Percentiles rank a stretch among this genome's conserved stretches.
phyloP scores from a whole-genome alignment of 2,797 vertebrate species.

The Dipus sagitta region DNA sequence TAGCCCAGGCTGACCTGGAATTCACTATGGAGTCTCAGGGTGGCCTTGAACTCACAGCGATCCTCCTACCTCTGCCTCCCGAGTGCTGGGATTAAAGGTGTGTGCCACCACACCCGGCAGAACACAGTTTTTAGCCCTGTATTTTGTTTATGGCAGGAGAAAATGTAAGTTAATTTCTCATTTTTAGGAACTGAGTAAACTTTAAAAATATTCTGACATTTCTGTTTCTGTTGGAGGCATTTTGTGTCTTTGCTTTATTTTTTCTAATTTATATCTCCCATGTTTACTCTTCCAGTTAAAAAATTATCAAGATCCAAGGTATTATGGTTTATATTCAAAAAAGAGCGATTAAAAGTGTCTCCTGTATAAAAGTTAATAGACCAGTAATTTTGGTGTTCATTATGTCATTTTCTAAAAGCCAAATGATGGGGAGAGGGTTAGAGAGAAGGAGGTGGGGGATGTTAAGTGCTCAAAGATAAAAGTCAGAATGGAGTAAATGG shows the following conservation, averaged over 20 bases:
- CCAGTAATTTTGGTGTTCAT: slow-evolving; percentile 41
- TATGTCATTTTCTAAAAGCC: slow-evolving; percentile 45
- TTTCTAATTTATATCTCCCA: slow-evolving; percentile 50
- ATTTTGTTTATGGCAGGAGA: background rate
- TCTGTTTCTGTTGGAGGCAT: slow-evolving; percentile 38
- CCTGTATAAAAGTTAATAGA: slow-evolving; percentile 41
- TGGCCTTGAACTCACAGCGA: no score
- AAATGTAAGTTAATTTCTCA: slow-evolving; percentile 42
- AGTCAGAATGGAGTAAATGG: background rate
- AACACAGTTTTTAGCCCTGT: background rate
- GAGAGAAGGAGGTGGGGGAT: background rate
- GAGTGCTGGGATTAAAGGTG: no score
- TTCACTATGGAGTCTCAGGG: no score
- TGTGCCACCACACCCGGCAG: no score
- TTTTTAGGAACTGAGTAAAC: slow-evolving; percentile 23
- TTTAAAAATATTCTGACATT: slow-evolving; percentile 58
- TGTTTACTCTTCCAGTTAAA: slow-evolving; percentile 46
- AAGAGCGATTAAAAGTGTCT: slow-evolving; percentile 68
- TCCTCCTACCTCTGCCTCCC: no score
- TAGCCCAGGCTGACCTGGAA: no score
- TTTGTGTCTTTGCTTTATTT: slow-evolving; percentile 21
- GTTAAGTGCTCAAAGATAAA: background rate
- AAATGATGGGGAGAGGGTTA: background rate
- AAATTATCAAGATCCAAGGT: slow-evolving; percentile 37
- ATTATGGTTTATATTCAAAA: slow-evolving; percentile 33